Evolutionary conservation across 2,113 vertebrate species (phyloP).

Genomic region (Pyrgilauda ruficollis): DNA sequence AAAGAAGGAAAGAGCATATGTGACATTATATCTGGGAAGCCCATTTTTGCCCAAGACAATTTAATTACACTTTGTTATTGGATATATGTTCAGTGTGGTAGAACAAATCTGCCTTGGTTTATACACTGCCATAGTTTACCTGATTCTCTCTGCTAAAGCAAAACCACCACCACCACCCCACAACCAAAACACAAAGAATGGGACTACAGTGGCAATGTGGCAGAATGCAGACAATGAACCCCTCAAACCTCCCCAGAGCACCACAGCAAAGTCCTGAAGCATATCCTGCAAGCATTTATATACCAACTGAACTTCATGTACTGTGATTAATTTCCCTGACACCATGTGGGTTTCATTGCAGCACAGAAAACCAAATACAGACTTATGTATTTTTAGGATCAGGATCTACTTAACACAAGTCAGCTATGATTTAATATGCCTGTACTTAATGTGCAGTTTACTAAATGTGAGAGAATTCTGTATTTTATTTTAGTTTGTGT

Average conservation of each 20-base stretch:
- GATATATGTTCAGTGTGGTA: not conserved
- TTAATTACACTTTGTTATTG: not conserved
- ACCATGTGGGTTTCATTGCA: slow-evolving; percentile 4
- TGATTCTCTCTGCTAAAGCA: not conserved
- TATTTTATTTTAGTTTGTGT: not conserved
- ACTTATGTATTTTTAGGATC: not conserved
- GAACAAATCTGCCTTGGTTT: not conserved
- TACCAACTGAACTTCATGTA: not conserved
- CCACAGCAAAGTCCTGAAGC: not conserved
- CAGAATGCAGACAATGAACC: not conserved
- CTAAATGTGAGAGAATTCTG: not conserved
- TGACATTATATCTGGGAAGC: not conserved
- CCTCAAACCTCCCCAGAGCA: not conserved
- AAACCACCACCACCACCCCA: not conserved
- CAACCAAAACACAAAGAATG: not conserved
- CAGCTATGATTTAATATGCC: not conserved
- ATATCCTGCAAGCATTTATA: not conserved
- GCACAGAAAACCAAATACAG: slow-evolving; percentile 17
- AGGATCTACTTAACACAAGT: slow-evolving; percentile 4
- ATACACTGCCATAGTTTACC: not conserved
- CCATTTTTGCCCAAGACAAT: not conserved
- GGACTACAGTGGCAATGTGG: not conserved
- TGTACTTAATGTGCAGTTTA: not conserved
- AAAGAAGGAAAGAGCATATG: not conserved
- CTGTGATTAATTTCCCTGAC: slow-evolving; percentile 5